Evolutionary conservation across 2,797 vertebrate genomes (phyloP).

Genomic region (Chaunax sp.): DNA sequence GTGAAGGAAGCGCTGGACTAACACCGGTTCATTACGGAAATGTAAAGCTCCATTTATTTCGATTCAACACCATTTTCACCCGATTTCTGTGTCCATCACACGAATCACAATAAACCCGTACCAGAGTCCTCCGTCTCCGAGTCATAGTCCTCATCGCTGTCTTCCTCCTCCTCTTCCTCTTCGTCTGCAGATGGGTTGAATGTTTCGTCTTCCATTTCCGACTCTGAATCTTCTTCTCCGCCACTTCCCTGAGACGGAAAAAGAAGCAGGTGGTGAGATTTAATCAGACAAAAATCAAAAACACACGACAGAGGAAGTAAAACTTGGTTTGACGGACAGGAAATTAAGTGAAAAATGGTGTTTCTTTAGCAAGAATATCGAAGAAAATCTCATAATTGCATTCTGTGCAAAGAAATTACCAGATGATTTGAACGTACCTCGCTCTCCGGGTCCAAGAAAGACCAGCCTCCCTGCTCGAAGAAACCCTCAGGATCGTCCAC

Average conservation of each 20-base stretch:
- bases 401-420: no score
- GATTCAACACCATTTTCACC: slow-evolving; percentile 64
- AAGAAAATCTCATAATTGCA: background rate
- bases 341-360: background rate
- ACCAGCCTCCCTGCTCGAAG: slow-evolving; percentile 97
- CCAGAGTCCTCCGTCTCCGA: slow-evolving; percentile 92
- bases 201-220: slow-evolving; percentile 94
- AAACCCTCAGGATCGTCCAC: slow-evolving; percentile 97
- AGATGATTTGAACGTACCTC: slow-evolving; percentile 78
- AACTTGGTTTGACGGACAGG: no score
- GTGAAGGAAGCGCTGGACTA: no score
- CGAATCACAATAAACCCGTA: slow-evolving; percentile 38
- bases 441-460: slow-evolving; percentile 94
- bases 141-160: slow-evolving; percentile 94
- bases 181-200: slow-evolving; percentile 95
- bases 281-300: background rate
- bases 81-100: slow-evolving; percentile 57
- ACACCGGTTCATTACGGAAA: no score
- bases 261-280: fast-evolving
- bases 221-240: slow-evolving; percentile 89
- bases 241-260: slow-evolving; percentile 84
- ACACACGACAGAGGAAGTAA: background rate
- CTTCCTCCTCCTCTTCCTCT: slow-evolving; percentile 92
- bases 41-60: no score
- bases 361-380: background rate